phyloP scores from a whole-genome alignment of 2,888 invertebrate species.

The Polymixis lichenea region DNA sequence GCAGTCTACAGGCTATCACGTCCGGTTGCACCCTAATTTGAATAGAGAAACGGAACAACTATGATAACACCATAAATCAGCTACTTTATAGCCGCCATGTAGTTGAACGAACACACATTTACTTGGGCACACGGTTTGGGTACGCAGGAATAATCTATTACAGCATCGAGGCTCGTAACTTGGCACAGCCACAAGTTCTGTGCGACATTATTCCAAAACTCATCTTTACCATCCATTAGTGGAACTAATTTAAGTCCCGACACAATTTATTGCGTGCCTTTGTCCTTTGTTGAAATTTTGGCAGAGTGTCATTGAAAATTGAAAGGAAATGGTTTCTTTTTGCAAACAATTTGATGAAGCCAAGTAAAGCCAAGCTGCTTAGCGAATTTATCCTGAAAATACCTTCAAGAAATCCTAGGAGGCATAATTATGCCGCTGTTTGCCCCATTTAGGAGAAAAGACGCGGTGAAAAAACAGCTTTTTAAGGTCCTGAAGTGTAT shows the following conservation, averaged over 20 bases:
- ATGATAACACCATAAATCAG: constrained; percentile 72
- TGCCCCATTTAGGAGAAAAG: constrained; percentile 24
- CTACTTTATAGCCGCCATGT: constrained; percentile 67
- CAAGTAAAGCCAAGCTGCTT: constrained; percentile 28
- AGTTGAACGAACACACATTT: constrained; percentile 64
- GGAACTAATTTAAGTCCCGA: constrained; percentile 33
- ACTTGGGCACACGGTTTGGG: constrained; percentile 50
- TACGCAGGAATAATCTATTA: constrained; percentile 40
- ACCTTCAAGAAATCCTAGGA: constrained; percentile 33
- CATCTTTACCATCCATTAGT: constrained; percentile 3
- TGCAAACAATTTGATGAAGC: constrained; percentile 24
- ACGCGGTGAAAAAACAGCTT: constrained; percentile 28
- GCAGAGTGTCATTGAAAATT: constrained; percentile 16
- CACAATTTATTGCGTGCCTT: constrained; percentile 15
- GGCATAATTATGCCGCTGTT: constrained; percentile 26
- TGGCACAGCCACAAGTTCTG: constrained; percentile 2
- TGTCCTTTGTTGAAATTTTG: constrained; percentile 3
- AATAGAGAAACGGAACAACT: constrained; percentile 63
- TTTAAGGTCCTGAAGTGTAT: constrained; percentile 18
- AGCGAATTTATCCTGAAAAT: constrained; percentile 33
- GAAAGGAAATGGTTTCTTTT: constrained; percentile 24
- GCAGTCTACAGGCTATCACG: constrained; percentile 48
- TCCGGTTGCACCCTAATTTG: constrained; percentile 62
- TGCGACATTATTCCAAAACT: constrained; percentile 34
- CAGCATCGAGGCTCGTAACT: constrained; percentile 23